A percentile compares a stretch with the other conserved stretches of the same genome.
Conservation (phyloP, 1,140 invertebrate species). For the Calycopis cecrops region DNA sequence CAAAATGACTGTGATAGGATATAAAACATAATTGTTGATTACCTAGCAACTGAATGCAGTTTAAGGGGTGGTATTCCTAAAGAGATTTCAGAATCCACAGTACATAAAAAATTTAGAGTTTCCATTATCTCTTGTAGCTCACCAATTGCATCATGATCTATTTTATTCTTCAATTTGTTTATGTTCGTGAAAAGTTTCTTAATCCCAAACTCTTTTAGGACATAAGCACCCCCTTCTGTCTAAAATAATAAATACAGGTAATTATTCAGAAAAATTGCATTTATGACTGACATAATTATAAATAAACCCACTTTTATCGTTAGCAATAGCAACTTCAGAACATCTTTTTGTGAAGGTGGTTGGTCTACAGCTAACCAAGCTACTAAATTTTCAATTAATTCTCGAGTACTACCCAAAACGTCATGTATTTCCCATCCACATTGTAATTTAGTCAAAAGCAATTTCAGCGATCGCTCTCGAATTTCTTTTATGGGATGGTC, state of each 20-base stretch:
- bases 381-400: slow-evolving; percentile 46
- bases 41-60: slow-evolving; percentile 40
- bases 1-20: too few species aligned
- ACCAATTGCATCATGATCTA: slow-evolving; percentile 38
- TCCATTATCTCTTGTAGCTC: slow-evolving; percentile 50
- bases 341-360: slow-evolving; percentile 48
- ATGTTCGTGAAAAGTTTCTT: slow-evolving; percentile 36
- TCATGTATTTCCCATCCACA: slow-evolving; percentile 60
- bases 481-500: slow-evolving; percentile 63
- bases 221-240: slow-evolving; percentile 58
- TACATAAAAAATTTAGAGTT: slow-evolving; percentile 51
- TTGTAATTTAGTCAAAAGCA: slow-evolving; percentile 46
- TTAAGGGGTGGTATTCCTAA: slow-evolving; percentile 42
- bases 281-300: neutral
- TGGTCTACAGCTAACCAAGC: slow-evolving; percentile 47
- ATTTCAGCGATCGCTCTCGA: slow-evolving; percentile 51
- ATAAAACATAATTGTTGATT: neutral
- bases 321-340: slow-evolving; percentile 42
- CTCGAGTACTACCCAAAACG: slow-evolving; percentile 45
- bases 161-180: slow-evolving; percentile 39
- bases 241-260: slow-evolving; percentile 31
- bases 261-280: slow-evolving; percentile 8
- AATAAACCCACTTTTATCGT: slow-evolving; percentile 45
- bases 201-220: slow-evolving; percentile 51
- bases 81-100: slow-evolving; percentile 51